These are phyloP conservation scores for Fragum fragum DNA, from an alignment of 2,888 invertebrate genomes.

Conservation along the genomic window DNA sequence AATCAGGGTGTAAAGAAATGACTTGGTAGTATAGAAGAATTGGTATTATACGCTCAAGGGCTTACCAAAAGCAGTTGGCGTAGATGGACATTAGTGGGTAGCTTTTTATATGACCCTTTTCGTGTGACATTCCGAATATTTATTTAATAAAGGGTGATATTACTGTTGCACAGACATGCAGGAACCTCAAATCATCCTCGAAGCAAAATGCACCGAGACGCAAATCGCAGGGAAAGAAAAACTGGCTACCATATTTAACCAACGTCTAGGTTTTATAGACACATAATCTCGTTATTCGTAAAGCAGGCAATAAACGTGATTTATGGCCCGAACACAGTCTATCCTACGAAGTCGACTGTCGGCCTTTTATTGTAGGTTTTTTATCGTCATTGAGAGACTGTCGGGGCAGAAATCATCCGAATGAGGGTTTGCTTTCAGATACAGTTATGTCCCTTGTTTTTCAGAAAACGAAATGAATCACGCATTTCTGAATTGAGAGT, in stretches of 20 bases:
- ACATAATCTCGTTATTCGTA: constrained; percentile 36
- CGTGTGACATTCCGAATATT: too few relatives aligned
- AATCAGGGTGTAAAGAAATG: too few relatives aligned
- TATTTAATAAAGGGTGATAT: too few relatives aligned
- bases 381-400: background rate
- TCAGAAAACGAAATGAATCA: too few relatives aligned
- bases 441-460: background rate
- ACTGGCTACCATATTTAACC: constrained; percentile 23
- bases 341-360: constrained; percentile 13
- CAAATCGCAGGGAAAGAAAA: constrained; percentile 1
- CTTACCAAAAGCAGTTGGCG: too few relatives aligned
- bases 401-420: background rate
- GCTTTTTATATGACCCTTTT: too few relatives aligned
- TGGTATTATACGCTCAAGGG: too few relatives aligned
- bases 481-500: too few relatives aligned
- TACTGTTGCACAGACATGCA: background rate
- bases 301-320: constrained; percentile 39
- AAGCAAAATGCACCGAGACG: constrained; percentile 22
- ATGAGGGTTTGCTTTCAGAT: background rate
- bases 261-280: constrained; percentile 22
- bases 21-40: too few relatives aligned
- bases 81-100: too few relatives aligned
- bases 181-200: background rate
- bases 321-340: constrained; percentile 24
- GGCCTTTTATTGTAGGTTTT: constrained; percentile 11